phyloP scores from a whole-genome alignment of 2,888 invertebrate genomes.

The Hydroisotoma schaefferi region DNA sequence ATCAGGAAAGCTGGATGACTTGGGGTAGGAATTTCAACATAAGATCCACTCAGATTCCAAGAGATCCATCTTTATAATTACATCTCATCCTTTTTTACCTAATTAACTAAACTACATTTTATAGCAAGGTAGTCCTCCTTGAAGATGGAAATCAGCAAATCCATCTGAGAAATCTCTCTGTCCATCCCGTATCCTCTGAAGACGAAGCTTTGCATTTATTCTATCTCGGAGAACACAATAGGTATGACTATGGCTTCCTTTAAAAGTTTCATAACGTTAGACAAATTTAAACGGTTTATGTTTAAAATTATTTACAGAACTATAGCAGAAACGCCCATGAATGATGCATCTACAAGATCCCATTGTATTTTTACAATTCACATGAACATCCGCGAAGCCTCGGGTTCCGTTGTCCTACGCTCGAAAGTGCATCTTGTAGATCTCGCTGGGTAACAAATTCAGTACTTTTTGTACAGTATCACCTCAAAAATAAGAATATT shows the following conservation, averaged over 20 bases:
- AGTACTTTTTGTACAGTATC: neutral
- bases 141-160: slow-evolving; percentile 56
- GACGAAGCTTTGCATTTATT: slow-evolving; percentile 57
- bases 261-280: too few relatives aligned
- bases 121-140: slow-evolving; percentile 54
- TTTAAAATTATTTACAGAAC: slow-evolving; percentile 52
- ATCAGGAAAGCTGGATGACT: slow-evolving; percentile 54
- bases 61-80: too few relatives aligned
- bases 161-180: slow-evolving; percentile 56
- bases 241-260: neutral
- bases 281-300: neutral
- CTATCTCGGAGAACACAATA: slow-evolving; percentile 56
- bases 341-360: slow-evolving; percentile 58
- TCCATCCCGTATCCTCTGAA: slow-evolving; percentile 55
- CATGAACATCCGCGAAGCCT: slow-evolving; percentile 52
- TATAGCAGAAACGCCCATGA: slow-evolving; percentile 58
- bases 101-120: slow-evolving; percentile 19
- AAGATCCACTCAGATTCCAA: too few relatives aligned
- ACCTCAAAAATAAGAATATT: neutral
- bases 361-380: slow-evolving; percentile 60
- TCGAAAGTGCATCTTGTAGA: slow-evolving; percentile 59
- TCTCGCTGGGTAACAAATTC: slow-evolving; percentile 55
- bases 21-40: slow-evolving; percentile 56
- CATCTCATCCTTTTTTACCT: too few relatives aligned
- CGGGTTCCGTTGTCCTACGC: slow-evolving; percentile 51